Percentiles rank a stretch among this genome's conserved stretches.
phyloP scores from a whole-genome alignment of 2,797 vertebrate genomes.

The Apodemus agrarius region DNA sequence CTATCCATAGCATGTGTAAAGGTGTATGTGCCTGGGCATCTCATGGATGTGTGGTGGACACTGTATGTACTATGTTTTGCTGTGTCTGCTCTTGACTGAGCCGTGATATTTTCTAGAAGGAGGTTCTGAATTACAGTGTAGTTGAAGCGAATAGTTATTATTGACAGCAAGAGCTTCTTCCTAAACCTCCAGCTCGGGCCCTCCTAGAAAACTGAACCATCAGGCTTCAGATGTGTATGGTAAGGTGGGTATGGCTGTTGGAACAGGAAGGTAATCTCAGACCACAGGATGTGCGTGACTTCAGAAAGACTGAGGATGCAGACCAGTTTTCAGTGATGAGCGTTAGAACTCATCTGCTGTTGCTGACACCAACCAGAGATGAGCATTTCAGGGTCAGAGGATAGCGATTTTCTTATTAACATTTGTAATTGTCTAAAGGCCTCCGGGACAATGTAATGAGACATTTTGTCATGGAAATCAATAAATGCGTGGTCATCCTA shows the following conservation, averaged over 20 bases:
- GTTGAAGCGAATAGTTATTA: not conserved
- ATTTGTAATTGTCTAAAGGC: not conserved
- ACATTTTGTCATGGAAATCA: not conserved
- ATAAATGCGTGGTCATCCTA: not conserved
- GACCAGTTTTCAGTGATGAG: not conserved
- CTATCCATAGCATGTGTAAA: too few species aligned
- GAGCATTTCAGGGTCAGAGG: not conserved
- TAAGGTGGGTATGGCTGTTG: fast-evolving
- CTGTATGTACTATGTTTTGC: not conserved
- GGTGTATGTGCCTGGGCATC: not conserved
- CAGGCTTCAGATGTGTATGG: fast-evolving
- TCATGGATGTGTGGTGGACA: not conserved
- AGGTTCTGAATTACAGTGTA: not conserved
- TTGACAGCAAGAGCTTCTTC: not conserved
- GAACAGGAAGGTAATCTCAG: too few species aligned
- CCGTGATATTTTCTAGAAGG: not conserved
- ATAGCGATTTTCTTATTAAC: not conserved
- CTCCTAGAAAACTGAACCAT: fast-evolving
- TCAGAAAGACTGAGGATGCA: fast-evolving
- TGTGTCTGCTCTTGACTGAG: not conserved
- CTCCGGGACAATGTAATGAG: not conserved
- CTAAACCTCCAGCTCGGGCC: not conserved
- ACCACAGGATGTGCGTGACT: not conserved
- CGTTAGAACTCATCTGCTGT: not conserved
- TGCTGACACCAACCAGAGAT: fast-evolving